phyloP scores from a whole-genome alignment of 2,113 vertebrate species.

The Coturnix japonica region DNA sequence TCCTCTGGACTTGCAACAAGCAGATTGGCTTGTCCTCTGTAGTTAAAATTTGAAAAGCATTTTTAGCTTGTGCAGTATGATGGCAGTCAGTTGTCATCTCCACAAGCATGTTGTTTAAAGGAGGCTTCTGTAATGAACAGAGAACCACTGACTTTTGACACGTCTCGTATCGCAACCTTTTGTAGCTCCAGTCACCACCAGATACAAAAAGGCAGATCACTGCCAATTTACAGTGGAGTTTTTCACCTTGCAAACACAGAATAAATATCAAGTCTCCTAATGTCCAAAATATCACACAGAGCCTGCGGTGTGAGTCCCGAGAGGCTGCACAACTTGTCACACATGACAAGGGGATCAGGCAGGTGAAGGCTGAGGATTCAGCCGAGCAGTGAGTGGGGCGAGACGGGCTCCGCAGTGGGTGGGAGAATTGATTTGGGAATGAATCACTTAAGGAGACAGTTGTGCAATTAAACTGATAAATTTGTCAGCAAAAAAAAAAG shows the following conservation, averaged over 20 bases:
- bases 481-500: slow-evolving; percentile 56
- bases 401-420: slow-evolving; percentile 6
- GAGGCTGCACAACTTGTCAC: slow-evolving; percentile 6
- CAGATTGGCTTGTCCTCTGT: not conserved
- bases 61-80: not conserved
- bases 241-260: rapidly evolving
- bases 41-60: slow-evolving; percentile 9
- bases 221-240: not conserved
- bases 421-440: slow-evolving; percentile 38
- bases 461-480: slow-evolving; percentile 62
- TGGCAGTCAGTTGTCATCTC: not conserved
- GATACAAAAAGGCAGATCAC: not conserved
- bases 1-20: not conserved
- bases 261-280: not conserved
- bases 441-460: slow-evolving; percentile 50
- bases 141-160: not conserved
- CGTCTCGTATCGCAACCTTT: not conserved
- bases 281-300: not conserved
- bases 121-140: not conserved
- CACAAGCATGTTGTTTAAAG: not conserved
- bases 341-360: not conserved
- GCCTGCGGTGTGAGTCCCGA: rapidly evolving
- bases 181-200: not conserved
- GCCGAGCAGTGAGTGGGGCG: not conserved
- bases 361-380: slow-evolving; percentile 41